Percentiles rank a stretch among this genome's conserved stretches.
Conservation (phyloP, 2,113 vertebrate species). For the Grallaria varia region DNA sequence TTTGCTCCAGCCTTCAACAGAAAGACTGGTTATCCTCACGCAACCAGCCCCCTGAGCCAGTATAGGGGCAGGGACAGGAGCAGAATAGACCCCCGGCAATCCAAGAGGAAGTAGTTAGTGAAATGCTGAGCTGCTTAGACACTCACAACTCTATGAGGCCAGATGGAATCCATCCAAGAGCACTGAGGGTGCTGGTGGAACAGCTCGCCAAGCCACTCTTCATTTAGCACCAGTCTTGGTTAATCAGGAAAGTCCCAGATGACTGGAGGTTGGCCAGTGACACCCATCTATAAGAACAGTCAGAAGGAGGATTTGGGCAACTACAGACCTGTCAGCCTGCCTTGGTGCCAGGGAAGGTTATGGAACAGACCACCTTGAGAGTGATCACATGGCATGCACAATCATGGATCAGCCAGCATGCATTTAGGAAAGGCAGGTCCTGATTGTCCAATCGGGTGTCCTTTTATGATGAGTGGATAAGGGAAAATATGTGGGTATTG, state of each 20-base stretch:
- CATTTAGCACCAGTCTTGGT: not conserved
- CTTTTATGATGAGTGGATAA: not conserved
- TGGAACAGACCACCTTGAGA: not conserved
- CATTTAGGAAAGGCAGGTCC: not conserved
- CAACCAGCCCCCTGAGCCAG: not conserved
- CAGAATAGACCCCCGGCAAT: not conserved
- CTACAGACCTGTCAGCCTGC: not conserved
- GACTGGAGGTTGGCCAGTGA: not conserved
- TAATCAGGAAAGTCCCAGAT: not conserved
- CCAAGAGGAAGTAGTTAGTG: not conserved
- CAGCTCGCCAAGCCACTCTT: not conserved
- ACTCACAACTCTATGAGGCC: not conserved
- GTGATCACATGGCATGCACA: rapidly evolving
- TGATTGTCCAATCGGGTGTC: not conserved
- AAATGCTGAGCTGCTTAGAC: not conserved
- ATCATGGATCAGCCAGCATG: rapidly evolving
- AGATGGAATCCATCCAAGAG: not conserved
- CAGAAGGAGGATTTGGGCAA: not conserved
- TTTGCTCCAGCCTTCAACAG: not conserved
- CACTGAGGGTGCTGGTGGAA: not conserved
- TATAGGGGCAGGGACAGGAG: not conserved
- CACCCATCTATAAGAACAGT: not conserved
- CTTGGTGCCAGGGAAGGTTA: not conserved
- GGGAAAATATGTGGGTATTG: not conserved
- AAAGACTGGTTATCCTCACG: not conserved